Evolutionary conservation across 2,888 invertebrate species (phyloP), one percentile per base, ranked within the genome.

Genomic region (Ectropis crepuscularia): DNA sequence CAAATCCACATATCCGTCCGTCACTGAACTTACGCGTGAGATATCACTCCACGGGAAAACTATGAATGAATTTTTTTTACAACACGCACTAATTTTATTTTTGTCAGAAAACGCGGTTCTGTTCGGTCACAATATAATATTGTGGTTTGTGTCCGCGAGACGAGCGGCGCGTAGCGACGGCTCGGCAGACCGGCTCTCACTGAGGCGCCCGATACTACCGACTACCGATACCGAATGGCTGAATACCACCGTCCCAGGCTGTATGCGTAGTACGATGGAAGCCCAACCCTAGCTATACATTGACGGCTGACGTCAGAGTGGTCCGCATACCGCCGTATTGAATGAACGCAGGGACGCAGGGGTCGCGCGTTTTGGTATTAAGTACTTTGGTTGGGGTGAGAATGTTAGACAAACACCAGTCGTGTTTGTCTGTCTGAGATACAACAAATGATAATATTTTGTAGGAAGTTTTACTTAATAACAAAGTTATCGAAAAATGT

Each of bases 1-100:
- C 86, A 85, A 80, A 84, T 88, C 88, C 90, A 89, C 89, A 85
- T 82, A 87, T 85, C 78, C 78, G 88, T 75, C 86, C 87, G 88
- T 86, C 86, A 87, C 83, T 80, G 77, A 82, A 88, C 87, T 88
- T 88, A 86, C 85, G 70, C 71, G 50, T 76, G 6, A 55, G 72
- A 79, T 77, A 74, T 75, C 79, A 80, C 76, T 69, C 70, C 73
- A 71, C 76, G 66, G 65, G 68, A 61, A 67, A 63, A 61, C 53
- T 70, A 71, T 76, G 67, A 75, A 75, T 74, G 67, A 72, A 74
- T 74, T 69, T 67, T 28, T 55, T 58, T 66, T 76, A 66, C 39
- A 67, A 67, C 66, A 63, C 67, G 64, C 64, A 79, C 75, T 78
- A 67, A 50, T 37, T 36, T 39, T 65, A 55, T 54, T 66, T 64